A percentile compares a stretch with the other conserved stretches of the same genome.
Conservation (phyloP, 2,888 invertebrate species). For the Idaea biselata region DNA sequence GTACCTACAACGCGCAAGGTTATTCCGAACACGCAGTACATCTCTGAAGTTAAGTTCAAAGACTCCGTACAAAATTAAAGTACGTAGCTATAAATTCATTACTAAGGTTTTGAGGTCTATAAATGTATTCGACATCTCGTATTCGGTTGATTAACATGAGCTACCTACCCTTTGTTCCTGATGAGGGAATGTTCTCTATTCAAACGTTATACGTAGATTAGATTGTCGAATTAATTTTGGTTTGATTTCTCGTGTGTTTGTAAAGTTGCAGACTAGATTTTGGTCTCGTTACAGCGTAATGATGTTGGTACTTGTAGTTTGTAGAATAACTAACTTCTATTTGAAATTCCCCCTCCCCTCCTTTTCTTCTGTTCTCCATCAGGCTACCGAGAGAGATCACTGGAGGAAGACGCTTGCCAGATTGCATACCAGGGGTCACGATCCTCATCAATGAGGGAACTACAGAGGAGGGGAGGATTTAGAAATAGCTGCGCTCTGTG, state of each 20-base stretch:
- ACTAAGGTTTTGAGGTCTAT: background rate
- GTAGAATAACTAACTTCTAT: background rate
- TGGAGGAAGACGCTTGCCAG: too few relatives aligned
- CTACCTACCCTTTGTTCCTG: background rate
- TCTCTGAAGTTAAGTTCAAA: background rate
- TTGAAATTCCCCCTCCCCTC: too few relatives aligned
- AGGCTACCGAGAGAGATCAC: too few relatives aligned
- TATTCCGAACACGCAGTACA: background rate
- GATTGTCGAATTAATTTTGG: background rate
- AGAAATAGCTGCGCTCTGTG: too few relatives aligned
- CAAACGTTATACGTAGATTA: background rate
- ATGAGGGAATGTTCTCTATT: background rate
- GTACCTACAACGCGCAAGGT: background rate
- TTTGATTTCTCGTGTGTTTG: background rate
- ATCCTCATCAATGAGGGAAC: too few relatives aligned
- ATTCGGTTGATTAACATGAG: background rate
- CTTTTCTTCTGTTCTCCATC: too few relatives aligned
- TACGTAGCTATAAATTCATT: background rate
- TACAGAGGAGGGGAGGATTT: too few relatives aligned
- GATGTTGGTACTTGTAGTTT: background rate
- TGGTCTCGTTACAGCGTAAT: background rate
- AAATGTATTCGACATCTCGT: constrained; percentile 2
- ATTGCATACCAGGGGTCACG: too few relatives aligned
- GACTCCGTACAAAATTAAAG: background rate
- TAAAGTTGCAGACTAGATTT: background rate